Base-by-base conservation (phyloP, 2,888 invertebrate species). In the Amaurobius ferox region DNA sequence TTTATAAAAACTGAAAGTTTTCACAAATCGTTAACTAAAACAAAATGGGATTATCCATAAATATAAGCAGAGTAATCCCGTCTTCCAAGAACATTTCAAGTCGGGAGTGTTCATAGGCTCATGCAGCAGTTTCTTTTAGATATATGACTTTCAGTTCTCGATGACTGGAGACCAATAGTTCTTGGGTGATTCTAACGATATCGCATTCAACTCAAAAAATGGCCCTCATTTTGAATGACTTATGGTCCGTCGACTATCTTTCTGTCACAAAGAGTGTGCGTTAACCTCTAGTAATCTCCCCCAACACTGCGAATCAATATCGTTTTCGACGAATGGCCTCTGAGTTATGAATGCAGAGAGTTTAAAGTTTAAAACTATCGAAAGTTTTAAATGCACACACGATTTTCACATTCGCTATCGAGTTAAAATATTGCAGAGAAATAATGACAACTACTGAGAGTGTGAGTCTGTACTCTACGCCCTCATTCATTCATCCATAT, bases 161-260 rank as follows among this genome's bases (percentile, higher is more conserved):
- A 55, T 55, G 55, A 23, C 55, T 55, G 55, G 55, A 55, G 55
- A 23, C 55, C 55, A 55, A 55, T 55, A 55, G 55, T 55, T 55
- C 55, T 55, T 55, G 19, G 55, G 55, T 55, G 55, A 55, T 55
- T 55, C 23, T 55, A 55, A 55, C 55, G 55, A 19, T 55, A 55
- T 55, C 55, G 23, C 55, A 55, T 55, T 55, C 16, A 23, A 55
- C 13, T 11, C 55, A 23, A 55, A 23, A 23, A 23, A 55, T 55
- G 55, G 55, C 55, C 23, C 23, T 55, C 55, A 55, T 55, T 55
- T 16, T 11, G 23, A 6, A 16, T 55, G 55, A 55, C 5, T 55
- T 55, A 55, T 55, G 55, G 55, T 55, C 55, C 23, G 23, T 55
- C 23, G 55, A 23, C 55, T 55, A 23, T 44, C 44, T 44, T 44